Percentiles rank a stretch among this genome's conserved stretches.
phyloP scores from a whole-genome alignment of 2,797 vertebrate species.

The Pseudomugil gertrudae region DNA sequence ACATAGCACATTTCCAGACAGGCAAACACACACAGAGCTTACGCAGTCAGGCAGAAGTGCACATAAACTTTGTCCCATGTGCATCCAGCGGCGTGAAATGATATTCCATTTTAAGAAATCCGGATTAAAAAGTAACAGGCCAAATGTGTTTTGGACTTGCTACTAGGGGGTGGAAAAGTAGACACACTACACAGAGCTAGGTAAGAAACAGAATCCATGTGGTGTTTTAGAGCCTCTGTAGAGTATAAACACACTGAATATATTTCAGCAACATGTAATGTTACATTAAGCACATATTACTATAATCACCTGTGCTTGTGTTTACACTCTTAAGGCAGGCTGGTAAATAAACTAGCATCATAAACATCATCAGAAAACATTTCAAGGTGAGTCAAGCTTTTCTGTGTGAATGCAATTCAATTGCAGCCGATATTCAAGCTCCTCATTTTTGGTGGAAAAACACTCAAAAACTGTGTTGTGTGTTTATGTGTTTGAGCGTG shows the following conservation, averaged over 20 bases:
- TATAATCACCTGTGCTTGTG: slow-evolving; percentile 34
- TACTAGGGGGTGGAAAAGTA: slow-evolving; percentile 62
- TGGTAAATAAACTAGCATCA: slow-evolving; percentile 27
- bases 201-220: slow-evolving; percentile 37
- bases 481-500: slow-evolving; percentile 23
- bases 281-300: slow-evolving; percentile 30
- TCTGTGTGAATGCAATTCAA: slow-evolving; percentile 42
- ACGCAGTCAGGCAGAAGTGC: slow-evolving; percentile 31
- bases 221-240: slow-evolving; percentile 19
- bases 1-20: slow-evolving; percentile 32
- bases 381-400: slow-evolving; percentile 43
- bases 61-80: slow-evolving; percentile 57
- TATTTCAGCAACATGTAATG: slow-evolving; percentile 32
- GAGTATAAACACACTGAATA: not conserved
- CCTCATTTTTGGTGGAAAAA: slow-evolving; percentile 40
- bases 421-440: slow-evolving; percentile 43
- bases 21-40: slow-evolving; percentile 28
- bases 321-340: slow-evolving; percentile 33
- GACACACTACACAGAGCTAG: slow-evolving; percentile 27
- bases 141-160: slow-evolving; percentile 82
- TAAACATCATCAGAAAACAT: slow-evolving; percentile 27
- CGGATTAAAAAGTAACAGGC: slow-evolving; percentile 81
- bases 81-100: slow-evolving; percentile 76
- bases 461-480: slow-evolving; percentile 16
- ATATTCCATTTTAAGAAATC: slow-evolving; percentile 83